Evolutionary conservation across 2,113 vertebrate species (phyloP).

Genomic region (Scortum barcoo): DNA sequence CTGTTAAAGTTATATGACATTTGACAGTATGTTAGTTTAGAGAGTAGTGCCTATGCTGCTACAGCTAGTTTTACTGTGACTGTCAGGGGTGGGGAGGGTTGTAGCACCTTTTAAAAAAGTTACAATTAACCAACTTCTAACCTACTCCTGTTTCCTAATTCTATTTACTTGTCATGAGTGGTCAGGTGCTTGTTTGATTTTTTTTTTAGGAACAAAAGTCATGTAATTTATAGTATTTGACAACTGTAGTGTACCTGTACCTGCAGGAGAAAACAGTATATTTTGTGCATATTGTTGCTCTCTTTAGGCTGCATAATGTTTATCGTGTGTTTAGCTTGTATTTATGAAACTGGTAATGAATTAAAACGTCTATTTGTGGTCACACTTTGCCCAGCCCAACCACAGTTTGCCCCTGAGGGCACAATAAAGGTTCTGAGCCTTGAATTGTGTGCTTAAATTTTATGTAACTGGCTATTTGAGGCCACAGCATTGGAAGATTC

Average conservation of each 20-base stretch:
- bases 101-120: no score
- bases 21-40: no score
- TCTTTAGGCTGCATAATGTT: not conserved
- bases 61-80: no score
- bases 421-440: constrained; percentile 36
- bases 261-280: no score
- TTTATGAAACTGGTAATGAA: constrained; percentile 25
- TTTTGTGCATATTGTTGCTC: not conserved
- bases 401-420: constrained; percentile 8
- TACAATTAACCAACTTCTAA: no score
- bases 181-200: no score
- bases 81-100: no score
- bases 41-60: no score
- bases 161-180: not conserved
- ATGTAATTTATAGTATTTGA: no score
- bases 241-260: not conserved
- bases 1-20: no score
- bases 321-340: constrained; percentile 21
- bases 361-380: constrained; percentile 31
- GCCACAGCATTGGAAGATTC: not conserved
- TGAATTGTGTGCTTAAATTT: constrained; percentile 12
- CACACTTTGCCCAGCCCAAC: constrained; percentile 16
- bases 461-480: constrained; percentile 18
- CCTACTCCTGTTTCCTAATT: no score
- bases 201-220: not conserved